Evolutionary conservation across 2,888 invertebrate genomes (phyloP).

Genomic region (Sepioteuthis lessoniana): DNA sequence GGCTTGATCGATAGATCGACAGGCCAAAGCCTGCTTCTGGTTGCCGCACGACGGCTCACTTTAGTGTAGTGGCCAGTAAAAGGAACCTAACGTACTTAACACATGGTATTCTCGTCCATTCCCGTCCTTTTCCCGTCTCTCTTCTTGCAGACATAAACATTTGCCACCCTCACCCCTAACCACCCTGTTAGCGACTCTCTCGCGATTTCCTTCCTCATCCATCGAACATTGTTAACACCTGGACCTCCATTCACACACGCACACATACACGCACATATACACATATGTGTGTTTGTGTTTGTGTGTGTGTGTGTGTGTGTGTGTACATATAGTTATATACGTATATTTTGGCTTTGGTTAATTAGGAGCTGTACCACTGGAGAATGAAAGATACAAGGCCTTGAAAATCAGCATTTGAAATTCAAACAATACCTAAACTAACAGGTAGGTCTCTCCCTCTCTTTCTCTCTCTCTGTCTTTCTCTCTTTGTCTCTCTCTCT

Average conservation of each 20-base stretch:
- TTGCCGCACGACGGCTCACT: constrained; percentile 20
- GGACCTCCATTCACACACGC: background rate
- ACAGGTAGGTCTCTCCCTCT: too few relatives aligned
- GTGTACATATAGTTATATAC: too few relatives aligned
- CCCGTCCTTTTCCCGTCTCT: background rate
- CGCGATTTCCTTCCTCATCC: background rate
- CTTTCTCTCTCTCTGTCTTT: too few relatives aligned
- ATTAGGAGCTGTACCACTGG: too few relatives aligned
- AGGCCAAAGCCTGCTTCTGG: too few relatives aligned
- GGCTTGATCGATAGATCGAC: constrained; percentile 33
- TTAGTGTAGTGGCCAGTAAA: constrained; percentile 13
- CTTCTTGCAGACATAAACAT: background rate
- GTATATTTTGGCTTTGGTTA: too few relatives aligned
- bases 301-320: too few relatives aligned
- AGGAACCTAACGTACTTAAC: background rate
- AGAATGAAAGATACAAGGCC: too few relatives aligned
- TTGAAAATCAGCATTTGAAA: too few relatives aligned
- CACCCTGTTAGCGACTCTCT: background rate
- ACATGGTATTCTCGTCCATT: background rate
- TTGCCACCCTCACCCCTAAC: background rate
- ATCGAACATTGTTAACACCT: background rate
- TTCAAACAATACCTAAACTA: too few relatives aligned
- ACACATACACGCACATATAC: background rate
- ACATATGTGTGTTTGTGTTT: background rate
- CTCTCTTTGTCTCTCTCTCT: too few relatives aligned